Conservation (phyloP, 2,113 vertebrate genomes). For the Oceanodroma tethys region DNA sequence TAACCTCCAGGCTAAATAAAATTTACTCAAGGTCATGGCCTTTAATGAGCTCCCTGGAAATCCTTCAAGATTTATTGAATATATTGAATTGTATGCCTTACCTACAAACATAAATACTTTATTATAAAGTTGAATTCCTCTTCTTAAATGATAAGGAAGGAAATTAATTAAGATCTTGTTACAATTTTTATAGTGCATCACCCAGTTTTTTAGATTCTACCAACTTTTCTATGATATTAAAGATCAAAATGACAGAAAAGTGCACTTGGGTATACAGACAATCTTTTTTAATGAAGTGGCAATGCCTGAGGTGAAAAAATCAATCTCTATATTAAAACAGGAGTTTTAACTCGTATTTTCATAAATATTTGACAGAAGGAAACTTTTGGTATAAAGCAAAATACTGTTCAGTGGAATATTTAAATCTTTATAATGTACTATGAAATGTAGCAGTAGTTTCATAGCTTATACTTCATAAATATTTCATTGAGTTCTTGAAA, state of each 20-base stretch:
- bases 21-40: background rate
- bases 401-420: background rate
- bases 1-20: background rate
- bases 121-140: background rate
- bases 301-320: background rate
- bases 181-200: background rate
- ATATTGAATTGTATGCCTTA: background rate
- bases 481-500: background rate
- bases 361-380: background rate
- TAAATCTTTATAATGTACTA: background rate
- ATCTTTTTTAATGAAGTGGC: background rate
- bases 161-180: background rate
- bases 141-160: background rate
- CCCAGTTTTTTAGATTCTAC: background rate
- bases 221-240: background rate
- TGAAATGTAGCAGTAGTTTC: background rate
- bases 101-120: background rate
- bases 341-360: background rate
- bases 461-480: background rate
- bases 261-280: background rate
- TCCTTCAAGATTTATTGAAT: background rate
- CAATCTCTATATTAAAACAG: background rate
- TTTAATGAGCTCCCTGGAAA: slow-evolving; percentile 24
- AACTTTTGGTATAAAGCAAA: background rate
- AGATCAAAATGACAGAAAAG: background rate